These are phyloP conservation scores for Phymanthus crucifer DNA, from an alignment of 92 coral and sea anemone genomes.

Conservation along the genomic window DNA sequence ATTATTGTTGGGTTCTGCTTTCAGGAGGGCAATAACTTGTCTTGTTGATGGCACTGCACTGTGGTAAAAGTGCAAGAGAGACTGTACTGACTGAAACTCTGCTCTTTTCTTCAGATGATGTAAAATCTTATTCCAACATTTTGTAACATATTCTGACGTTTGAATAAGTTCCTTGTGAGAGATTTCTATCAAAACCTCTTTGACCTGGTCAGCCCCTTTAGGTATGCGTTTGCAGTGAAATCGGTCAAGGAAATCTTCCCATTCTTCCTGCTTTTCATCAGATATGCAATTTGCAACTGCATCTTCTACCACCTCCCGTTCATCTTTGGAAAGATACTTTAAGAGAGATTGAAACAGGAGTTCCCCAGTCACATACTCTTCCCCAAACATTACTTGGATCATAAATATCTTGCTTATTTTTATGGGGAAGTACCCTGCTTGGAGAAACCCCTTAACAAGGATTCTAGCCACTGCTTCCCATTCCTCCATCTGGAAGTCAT, in stretches of 20 bases:
- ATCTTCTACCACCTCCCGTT: constrained; percentile 46
- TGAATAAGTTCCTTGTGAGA: constrained; percentile 64
- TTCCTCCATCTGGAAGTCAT: constrained; percentile 50
- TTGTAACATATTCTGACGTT: constrained; percentile 47
- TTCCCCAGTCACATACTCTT: constrained; percentile 30
- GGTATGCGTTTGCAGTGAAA: constrained; percentile 39
- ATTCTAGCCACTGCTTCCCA: constrained; percentile 50
- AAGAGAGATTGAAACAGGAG: constrained; percentile 47
- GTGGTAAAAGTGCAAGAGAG: constrained; percentile 32
- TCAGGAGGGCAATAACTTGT: constrained; percentile 47
- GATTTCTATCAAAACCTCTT: constrained; percentile 43
- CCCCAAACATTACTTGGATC: constrained; percentile 42
- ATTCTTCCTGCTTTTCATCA: constrained; percentile 19
- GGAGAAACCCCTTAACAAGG: constrained; percentile 47
- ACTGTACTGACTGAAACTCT: constrained; percentile 38
- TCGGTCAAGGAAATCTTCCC: constrained; percentile 46
- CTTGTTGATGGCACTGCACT: constrained; percentile 38
- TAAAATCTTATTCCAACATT: constrained; percentile 41
- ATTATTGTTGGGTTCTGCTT: constrained; percentile 36
- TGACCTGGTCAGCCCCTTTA: constrained; percentile 23
- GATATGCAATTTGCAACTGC: constrained; percentile 33
- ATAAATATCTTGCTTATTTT: constrained; percentile 44
- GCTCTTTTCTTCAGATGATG: constrained; percentile 1
- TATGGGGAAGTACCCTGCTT: constrained; percentile 39
- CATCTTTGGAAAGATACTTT: constrained; percentile 50